Base-by-base conservation (phyloP, 2,888 invertebrate species). In the Chelonus formosanus region DNA sequence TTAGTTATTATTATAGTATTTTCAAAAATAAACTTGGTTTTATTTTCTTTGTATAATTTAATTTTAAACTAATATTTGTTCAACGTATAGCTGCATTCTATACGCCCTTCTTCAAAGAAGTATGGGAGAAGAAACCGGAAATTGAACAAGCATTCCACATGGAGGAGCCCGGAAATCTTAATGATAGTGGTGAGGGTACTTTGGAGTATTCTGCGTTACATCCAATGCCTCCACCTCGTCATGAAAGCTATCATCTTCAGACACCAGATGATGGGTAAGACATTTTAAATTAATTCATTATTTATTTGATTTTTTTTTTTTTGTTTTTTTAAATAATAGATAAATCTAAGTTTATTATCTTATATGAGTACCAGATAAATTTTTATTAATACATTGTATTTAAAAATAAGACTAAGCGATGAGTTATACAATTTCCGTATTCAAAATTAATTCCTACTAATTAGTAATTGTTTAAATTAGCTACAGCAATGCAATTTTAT, bases 121-220 rank as follows among this genome's bases (percentile, higher is more conserved):
- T 95, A 32, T 97, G 96, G 96, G 96, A 96, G 83, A 93, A 95
- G 76, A 96, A 96, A 77, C 95, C 94, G 36, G 96, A 96, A 86
- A 96, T 97, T 63, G 97, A 97, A 83, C 93, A 94, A 80, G 92
- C 96, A 20, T 94, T 94, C 84, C 92, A 95, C 72, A 90, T 95
- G 90, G 95, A 95, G 81, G 93, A 93, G 78, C 89, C 87, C 1
- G 83, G 84, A 5, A 85, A 84, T 71, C 82, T 88, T 69, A 87
- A 88, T 76, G 90, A 90, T 81, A 90, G 90, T 63, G 91, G 90
- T 2, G 91, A 91, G 80, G 90, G 90, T 10, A 90, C 90, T 35
- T 82, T 90, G 79, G 93, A 90, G 81, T 84, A 84, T 70, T 83
- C 84, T 1, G 84, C 83, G 3, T 65, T 84, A 5, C 91, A 88